These are phyloP conservation scores for Diplosoma virens DNA, from an alignment of 23 tunicate genomes.

Conservation along the genomic window DNA sequence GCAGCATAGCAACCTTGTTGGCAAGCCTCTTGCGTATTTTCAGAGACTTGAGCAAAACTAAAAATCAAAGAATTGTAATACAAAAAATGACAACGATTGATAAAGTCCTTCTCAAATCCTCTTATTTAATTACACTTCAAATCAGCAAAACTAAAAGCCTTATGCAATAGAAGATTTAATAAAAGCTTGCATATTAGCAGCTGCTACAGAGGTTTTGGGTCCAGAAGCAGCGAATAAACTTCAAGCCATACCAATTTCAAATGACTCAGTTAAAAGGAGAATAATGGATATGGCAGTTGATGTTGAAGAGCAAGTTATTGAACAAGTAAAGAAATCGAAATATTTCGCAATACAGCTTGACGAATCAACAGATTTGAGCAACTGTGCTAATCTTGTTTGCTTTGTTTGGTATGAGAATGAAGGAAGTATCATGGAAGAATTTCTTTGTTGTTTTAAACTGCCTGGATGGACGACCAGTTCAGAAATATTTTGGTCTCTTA, in stretches of 20 bases:
- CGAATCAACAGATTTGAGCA: no score
- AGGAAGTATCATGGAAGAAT: slow-evolving; percentile 41
- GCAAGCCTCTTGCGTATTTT: no score
- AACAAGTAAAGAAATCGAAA: no score
- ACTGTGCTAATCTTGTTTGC: slow-evolving; percentile 60
- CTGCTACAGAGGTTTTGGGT: slow-evolving; percentile 53
- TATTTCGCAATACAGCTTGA: no score
- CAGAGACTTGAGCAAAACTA: no score
- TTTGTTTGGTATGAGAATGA: slow-evolving; percentile 24
- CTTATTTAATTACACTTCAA: no score
- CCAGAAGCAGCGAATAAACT: slow-evolving; percentile 41
- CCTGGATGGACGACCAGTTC: slow-evolving; percentile 41
- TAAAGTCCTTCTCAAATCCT: no score
- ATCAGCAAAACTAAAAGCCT: no score
- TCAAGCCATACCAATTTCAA: slow-evolving; percentile 54
- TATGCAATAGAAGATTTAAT: slow-evolving; percentile 50
- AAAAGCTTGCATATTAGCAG: slow-evolving; percentile 46
- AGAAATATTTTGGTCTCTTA: slow-evolving; percentile 49
- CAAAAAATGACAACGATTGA: no score
- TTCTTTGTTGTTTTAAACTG: slow-evolving; percentile 56
- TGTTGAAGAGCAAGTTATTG: slow-evolving; percentile 46
- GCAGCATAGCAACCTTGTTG: no score
- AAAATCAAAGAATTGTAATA: no score
- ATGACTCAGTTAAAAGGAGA: slow-evolving; percentile 43
- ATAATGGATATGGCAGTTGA: slow-evolving; percentile 45